These are phyloP conservation scores for Aviceda subcristata DNA, from an alignment of 2,113 vertebrate genomes.

Conservation along the genomic window DNA sequence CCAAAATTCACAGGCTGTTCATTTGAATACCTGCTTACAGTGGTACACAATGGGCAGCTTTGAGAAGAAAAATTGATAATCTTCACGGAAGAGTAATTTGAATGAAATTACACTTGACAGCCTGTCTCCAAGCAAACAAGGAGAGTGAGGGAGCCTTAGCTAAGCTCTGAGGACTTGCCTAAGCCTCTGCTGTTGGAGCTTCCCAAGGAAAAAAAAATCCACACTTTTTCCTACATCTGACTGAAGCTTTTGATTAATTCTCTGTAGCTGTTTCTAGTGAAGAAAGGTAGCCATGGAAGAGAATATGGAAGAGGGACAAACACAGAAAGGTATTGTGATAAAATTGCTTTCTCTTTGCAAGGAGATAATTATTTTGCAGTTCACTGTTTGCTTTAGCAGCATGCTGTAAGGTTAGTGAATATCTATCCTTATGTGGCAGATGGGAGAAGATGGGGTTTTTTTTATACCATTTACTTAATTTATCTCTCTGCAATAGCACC, in stretches of 20 bases:
- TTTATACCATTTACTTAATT: neutral
- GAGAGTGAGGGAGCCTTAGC: slow-evolving; percentile 73
- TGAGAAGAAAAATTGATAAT: slow-evolving; percentile 89
- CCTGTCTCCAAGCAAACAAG: slow-evolving; percentile 81
- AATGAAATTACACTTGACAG: slow-evolving; percentile 94
- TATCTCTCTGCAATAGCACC: neutral
- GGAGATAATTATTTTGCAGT: slow-evolving; percentile 39
- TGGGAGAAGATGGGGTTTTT: neutral
- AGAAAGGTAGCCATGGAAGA: slow-evolving; percentile 92
- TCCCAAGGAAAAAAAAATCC: slow-evolving; percentile 69
- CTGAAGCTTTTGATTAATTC: slow-evolving; percentile 79
- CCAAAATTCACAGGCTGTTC: slow-evolving; percentile 72
- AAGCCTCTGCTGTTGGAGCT: slow-evolving; percentile 77
- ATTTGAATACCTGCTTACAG: slow-evolving; percentile 84
- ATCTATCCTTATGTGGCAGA: slow-evolving; percentile 13
- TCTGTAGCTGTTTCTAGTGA: slow-evolving; percentile 70
- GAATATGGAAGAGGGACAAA: slow-evolving; percentile 98
- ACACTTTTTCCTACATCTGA: slow-evolving; percentile 70
- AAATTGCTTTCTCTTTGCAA: slow-evolving; percentile 51
- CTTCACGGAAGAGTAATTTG: slow-evolving; percentile 86
- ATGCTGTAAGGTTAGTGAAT: slow-evolving; percentile 43
- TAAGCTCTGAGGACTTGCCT: slow-evolving; percentile 78
- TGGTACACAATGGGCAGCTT: slow-evolving; percentile 84
- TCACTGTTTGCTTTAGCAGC: slow-evolving; percentile 55
- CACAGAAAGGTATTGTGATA: slow-evolving; percentile 92